Base-by-base conservation (phyloP, 2,113 vertebrate species). In the Trichomycterus rosablanca region DNA sequence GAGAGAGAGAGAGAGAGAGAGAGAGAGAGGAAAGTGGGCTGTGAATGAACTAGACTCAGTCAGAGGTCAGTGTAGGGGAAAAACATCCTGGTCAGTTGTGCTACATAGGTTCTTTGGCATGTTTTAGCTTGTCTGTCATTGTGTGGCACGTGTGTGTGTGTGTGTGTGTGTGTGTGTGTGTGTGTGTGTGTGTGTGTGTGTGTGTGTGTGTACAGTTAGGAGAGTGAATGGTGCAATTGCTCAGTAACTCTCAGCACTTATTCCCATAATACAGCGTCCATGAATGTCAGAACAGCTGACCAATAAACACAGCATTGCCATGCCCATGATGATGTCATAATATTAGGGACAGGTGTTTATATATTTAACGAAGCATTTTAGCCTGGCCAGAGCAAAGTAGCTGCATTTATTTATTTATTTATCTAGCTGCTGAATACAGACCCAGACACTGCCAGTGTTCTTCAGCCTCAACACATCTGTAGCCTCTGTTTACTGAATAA, bases 261-360 rank as follows among this genome's bases (percentile, higher is more conserved):
- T 73, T 64, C 67, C 40, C 3, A 23, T 40, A 54, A 72, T 46
- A 67, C 18, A 16, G 46, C 58, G 70, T 62, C 46, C 37, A 54
- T 65, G 58, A 76, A 54, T 65, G 65, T 72, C 76, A 75, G 73
- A 75, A 70, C 61, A 78, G 74, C 71, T 70, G 73, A 71, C 63
- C 3, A 19, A 32, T 28, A 42, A 40, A 68, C 23, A 50, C 44
- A 51, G 30, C 42, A 57, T 9, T 9, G 24, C 54, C 59, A 49
- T 59, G 66, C 37, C 39, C 16, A 18, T 15, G n/a, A 34, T 72
- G 74, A 76, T 67, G 63, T 70, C 70, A 72, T 60, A 44, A 55
- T 8, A 15, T 20, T 44, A 28, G 16, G 28, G 32, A 64, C 70
- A 72, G 70, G 67, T 75, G 67, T 61, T 23, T 4, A n/a, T 22